phyloP scores from a whole-genome alignment of 2,113 vertebrate genomes.

The Barbus barbus region DNA sequence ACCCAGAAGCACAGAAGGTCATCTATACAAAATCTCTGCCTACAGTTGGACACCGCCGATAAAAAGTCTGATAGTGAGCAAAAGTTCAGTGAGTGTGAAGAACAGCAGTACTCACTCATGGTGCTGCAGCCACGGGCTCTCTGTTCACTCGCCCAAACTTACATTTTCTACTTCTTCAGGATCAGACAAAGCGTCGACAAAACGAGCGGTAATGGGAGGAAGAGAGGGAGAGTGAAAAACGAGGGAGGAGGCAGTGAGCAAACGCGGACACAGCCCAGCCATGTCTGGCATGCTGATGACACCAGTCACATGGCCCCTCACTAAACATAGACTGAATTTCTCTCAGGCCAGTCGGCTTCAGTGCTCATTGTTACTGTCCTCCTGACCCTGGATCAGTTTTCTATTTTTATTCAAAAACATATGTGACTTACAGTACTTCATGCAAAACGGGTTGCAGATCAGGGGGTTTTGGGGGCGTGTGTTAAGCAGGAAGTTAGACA shows the following conservation, averaged over 20 bases:
- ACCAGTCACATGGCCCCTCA: constrained; percentile 47
- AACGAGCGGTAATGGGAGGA: constrained; percentile 39
- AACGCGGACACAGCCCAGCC: constrained; percentile 32
- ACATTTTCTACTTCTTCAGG: constrained; percentile 65
- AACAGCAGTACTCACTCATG: constrained; percentile 69
- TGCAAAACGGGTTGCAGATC: not conserved
- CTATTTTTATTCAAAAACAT: not conserved
- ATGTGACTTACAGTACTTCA: not conserved
- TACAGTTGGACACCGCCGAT: not conserved
- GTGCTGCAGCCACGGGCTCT: constrained; percentile 65
- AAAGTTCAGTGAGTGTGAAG: not conserved
- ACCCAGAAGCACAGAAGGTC: constrained; percentile 9
- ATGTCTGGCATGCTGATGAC: constrained; percentile 52
- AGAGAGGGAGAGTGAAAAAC: constrained; percentile 19
- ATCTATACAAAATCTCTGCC: constrained; percentile 1
- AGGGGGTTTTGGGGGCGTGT: not conserved
- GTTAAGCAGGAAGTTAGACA: constrained; percentile 39
- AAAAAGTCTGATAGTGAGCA: not conserved
- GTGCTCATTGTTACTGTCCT: constrained; percentile 50
- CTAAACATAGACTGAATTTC: constrained; percentile 55
- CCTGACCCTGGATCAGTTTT: constrained; percentile 34
- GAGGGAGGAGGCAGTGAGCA: constrained; percentile 38
- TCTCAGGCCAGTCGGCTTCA: constrained; percentile 42
- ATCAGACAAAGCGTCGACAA: constrained; percentile 43
- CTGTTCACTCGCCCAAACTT: constrained; percentile 57